A percentile compares a stretch with the other conserved stretches of the same genome.
phyloP scores from a whole-genome alignment of 1,140 invertebrate species.

The Zaprionus tsacasi region DNA sequence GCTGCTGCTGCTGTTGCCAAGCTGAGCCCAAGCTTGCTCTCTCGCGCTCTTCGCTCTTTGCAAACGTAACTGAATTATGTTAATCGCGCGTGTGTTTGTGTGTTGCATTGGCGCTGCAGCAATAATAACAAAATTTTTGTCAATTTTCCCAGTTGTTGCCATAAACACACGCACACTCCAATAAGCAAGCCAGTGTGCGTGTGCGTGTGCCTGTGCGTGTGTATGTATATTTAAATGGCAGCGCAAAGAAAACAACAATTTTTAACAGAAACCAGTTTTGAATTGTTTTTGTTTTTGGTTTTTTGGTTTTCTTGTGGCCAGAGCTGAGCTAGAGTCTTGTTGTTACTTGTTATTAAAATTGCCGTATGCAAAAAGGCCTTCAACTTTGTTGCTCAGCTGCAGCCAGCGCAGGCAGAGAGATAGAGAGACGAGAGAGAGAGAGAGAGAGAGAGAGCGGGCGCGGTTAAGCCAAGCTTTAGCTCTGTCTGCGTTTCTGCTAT shows the following conservation, averaged over 20 bases:
- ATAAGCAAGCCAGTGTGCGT: neutral
- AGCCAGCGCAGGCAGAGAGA: constrained; percentile 6
- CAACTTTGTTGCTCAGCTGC: constrained; percentile 56
- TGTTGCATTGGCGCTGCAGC: constrained; percentile 5
- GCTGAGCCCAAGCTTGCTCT: neutral
- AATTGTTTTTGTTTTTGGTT: neutral
- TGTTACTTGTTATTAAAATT: constrained; percentile 47
- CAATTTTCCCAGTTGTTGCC: neutral
- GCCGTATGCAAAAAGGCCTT: constrained; percentile 68
- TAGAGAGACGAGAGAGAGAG: constrained; percentile 15
- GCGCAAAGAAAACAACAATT: constrained; percentile 47
- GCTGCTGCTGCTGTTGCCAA: constrained; percentile 2
- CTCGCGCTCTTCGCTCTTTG: neutral
- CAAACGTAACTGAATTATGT: constrained; percentile 11
- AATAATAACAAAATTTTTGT: neutral
- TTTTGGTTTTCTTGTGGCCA: neutral
- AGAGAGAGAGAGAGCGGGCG: constrained; percentile 10
- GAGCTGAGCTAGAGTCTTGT: constrained; percentile 28
- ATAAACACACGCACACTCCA: neutral
- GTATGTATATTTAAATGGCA: constrained; percentile 39
- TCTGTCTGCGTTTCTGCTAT: constrained; percentile 20
- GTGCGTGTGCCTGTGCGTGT: neutral
- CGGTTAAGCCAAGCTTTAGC: constrained; percentile 17
- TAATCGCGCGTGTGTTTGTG: neutral
- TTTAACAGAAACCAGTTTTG: constrained; percentile 45